Evolutionary conservation across 2,888 invertebrate species (phyloP), one percentile per base, ranked within the genome.

Genomic region (Odontothrips loti): DNA sequence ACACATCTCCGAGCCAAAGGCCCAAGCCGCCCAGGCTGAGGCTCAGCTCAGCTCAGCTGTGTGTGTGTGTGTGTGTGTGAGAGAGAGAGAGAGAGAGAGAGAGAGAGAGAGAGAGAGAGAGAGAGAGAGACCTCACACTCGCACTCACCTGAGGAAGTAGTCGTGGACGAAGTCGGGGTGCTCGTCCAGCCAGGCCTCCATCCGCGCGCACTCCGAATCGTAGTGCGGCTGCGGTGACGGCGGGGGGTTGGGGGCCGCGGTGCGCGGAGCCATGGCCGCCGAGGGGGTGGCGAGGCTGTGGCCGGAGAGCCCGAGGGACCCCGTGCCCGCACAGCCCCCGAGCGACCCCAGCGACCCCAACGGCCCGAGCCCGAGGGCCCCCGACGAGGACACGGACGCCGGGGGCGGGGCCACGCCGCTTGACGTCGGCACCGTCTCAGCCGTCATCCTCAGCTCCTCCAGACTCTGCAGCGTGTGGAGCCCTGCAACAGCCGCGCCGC

Each of bases 141-240:
- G n/a, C 51, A 63, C 88, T 88, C 87, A 95, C 96, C 96, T 94
- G 88, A 96, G 91, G 87, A 97, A 97, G 89, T 97, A 98, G 88
- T 97, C 96, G 87, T 96, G 95, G 84, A 96, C 95, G 88, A 97
- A 98, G 88, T 96, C 96, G 85, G 95, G 96, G 90, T 98, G 97
- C 88, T 97, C 97, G 89, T 98, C 97, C 85, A 98, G 92, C 97
- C 97, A 98, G 85, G 96, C 93, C 89, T 97, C 97, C 90, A 97
- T 96, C 84, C 94, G 92, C 82, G 95, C 94, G 88, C 94, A 95
- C 88, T 96, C 95, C 84, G 94, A 93, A 89, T 95, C 95, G 88
- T 95, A 95, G 87, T 91, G 89, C 81, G 85, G 83, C 85, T 88
- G 86, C 83, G 84, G 58, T 10, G 88, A 88, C 87, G 85, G 88